Percentiles rank a stretch among this genome's conserved stretches.
Evolutionary conservation across 1,140 invertebrate genomes (phyloP).

Genomic region (Ceratina calcarata): DNA sequence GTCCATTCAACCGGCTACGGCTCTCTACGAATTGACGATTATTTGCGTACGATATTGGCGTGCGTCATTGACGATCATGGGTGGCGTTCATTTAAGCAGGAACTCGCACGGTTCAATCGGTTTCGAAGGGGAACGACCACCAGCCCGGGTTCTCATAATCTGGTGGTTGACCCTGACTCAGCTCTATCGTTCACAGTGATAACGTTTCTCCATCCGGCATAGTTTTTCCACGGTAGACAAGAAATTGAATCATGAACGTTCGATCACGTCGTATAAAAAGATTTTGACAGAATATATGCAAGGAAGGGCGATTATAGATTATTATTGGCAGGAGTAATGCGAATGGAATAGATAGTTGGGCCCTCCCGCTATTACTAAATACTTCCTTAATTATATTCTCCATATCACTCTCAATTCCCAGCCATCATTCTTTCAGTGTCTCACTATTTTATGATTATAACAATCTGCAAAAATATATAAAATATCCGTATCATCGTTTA

Average conservation of each 20-base stretch:
- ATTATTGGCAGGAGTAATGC: too few relatives aligned
- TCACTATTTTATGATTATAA: too few relatives aligned
- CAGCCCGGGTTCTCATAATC: slow-evolving; percentile 58
- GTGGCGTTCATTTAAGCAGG: slow-evolving; percentile 35
- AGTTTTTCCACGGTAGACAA: background rate
- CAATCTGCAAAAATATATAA: too few relatives aligned
- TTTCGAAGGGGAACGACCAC: slow-evolving; percentile 47
- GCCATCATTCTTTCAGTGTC: too few relatives aligned
- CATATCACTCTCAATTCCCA: too few relatives aligned
- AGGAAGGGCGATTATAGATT: too few relatives aligned
- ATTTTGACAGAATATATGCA: too few relatives aligned
- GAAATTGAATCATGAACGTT: background rate
- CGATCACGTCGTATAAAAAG: background rate
- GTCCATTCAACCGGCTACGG: background rate
- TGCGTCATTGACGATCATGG: background rate
- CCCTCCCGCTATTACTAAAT: too few relatives aligned
- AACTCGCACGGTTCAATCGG: slow-evolving; percentile 38
- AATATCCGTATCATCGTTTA: too few relatives aligned
- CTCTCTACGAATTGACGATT: slow-evolving; percentile 15
- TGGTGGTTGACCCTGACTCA: slow-evolving; percentile 56
- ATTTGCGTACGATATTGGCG: slow-evolving; percentile 23
- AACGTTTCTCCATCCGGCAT: slow-evolving; percentile 46
- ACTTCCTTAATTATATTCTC: too few relatives aligned
- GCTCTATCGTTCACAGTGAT: slow-evolving; percentile 19
- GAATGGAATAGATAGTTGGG: too few relatives aligned